Conservation (phyloP, 2,113 vertebrate species). For the Puffinus mauretanicus region DNA sequence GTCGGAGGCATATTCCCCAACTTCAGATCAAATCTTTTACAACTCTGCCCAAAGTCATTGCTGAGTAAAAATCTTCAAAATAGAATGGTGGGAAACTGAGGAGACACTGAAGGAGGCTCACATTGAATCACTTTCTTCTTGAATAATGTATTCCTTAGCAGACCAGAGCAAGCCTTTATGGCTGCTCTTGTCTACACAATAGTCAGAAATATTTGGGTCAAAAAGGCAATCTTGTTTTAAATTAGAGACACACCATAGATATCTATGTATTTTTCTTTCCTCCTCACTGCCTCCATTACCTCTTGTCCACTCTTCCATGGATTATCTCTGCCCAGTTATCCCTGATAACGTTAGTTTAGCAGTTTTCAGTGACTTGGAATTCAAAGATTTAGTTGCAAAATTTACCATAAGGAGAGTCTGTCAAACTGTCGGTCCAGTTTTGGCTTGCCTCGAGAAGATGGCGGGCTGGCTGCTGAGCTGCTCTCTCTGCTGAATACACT, state of each 20-base stretch:
- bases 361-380: neutral
- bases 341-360: neutral
- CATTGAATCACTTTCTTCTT: neutral
- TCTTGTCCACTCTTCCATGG: neutral
- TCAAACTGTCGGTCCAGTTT: neutral
- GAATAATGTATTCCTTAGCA: neutral
- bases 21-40: neutral
- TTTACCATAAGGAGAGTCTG: neutral
- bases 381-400: neutral
- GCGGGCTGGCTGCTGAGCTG: neutral
- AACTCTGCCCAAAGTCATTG: neutral
- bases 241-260: neutral
- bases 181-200: neutral
- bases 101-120: neutral
- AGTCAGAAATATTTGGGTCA: neutral
- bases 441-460: neutral
- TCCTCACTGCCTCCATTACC: neutral
- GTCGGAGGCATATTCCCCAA: neutral
- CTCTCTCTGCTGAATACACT: neutral
- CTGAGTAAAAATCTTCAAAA: neutral
- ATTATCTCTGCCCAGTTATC: neutral
- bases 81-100: neutral
- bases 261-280: neutral
- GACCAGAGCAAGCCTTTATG: neutral
- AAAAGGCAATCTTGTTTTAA: neutral